phyloP scores from a whole-genome alignment of 23 tunicate genomes.

The Oikopleura vanhoeffeni region DNA sequence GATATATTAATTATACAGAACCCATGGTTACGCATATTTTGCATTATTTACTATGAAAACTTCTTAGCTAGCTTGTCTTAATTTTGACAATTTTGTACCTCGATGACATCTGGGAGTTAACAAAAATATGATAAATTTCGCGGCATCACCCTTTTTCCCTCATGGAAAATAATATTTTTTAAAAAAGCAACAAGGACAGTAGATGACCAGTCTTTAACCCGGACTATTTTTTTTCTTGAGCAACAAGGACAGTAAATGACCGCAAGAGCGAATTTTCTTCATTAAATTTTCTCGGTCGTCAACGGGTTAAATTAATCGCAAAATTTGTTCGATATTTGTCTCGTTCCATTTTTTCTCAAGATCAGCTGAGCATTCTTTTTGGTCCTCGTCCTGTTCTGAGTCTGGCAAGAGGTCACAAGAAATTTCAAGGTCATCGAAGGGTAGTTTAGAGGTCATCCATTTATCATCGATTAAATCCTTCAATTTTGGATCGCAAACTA shows the following conservation, averaged over 20 bases:
- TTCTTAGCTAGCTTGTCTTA: too few species aligned
- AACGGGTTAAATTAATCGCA: neutral
- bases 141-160: too few species aligned
- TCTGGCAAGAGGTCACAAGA: neutral
- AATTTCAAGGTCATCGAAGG: constrained; percentile 4
- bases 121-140: too few species aligned
- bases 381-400: neutral
- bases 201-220: neutral
- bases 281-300: neutral
- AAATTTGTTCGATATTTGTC: neutral
- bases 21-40: too few species aligned
- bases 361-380: neutral
- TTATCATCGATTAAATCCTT: neutral
- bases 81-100: too few species aligned
- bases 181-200: neutral
- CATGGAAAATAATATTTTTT: neutral
- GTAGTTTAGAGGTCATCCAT: neutral
- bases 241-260: constrained; percentile 12
- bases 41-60: too few species aligned
- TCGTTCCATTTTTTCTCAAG: neutral
- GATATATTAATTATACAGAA: too few species aligned
- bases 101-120: too few species aligned
- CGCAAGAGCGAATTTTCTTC: neutral
- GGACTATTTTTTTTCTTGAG: neutral
- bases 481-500: constrained; percentile 3